Evolutionary conservation across 2,113 vertebrate genomes (phyloP), one percentile per base, ranked within the genome.

Genomic region (Halcyon malimbica): DNA sequence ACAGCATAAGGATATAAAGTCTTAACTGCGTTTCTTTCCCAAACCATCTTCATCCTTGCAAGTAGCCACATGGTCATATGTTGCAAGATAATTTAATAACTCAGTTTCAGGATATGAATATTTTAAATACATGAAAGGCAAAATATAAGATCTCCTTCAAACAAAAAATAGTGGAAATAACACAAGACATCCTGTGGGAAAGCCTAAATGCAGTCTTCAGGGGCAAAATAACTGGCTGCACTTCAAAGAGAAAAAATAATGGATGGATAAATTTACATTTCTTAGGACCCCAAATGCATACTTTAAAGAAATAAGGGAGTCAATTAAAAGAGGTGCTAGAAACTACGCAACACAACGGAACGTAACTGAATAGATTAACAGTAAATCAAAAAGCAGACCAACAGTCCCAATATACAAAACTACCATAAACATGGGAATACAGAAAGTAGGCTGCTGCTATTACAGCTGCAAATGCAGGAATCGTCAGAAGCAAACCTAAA

Each of bases 191-290:
- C 88, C 87, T 90, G 13, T 81, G 93, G 93, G 95, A 94, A 97
- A 92, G 78, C n/a, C 84, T 88, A 91, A 90, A 82, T 57, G 26
- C 28, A 76, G 84, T 90, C 94, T 91, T 89, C 39, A 69, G 84
- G 88, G 94, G 68, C 68, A 94, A 96, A 94, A 92, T 84, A 95
- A 94, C 88, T 91, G 73, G 62, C 92, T 91, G 54, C 16, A 94
- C 88, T 93, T 94, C 93, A 97, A 96, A 97, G 83, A 73, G 82
- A 95, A 94, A 95, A 96, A 83, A 90, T 94, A 95, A 95, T 65
- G 77, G 88, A 84, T 37, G 65, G 50, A 93, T 77, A 84, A 89
- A 94, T 95, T 95, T 87, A n/a, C 88, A 97, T 94, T 88, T 76
- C 77, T 84, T 82, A 80, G 91, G 82, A 91, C 64, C 79, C 41